These are phyloP conservation scores for Sphyrna mokarran DNA, from an alignment of 2,113 vertebrate species.

Conservation along the genomic window DNA sequence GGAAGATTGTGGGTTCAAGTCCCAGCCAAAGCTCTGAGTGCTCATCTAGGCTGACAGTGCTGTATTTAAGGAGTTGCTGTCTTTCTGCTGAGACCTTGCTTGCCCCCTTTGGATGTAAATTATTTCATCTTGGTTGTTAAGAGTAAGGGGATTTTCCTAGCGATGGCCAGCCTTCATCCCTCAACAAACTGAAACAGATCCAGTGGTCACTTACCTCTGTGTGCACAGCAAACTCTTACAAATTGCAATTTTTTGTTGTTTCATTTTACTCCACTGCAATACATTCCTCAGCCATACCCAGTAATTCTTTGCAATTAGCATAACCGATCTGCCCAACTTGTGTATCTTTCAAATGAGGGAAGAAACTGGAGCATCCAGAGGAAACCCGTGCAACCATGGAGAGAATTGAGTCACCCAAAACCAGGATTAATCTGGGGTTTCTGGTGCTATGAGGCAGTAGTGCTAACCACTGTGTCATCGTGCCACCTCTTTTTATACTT, in stretches of 20 bases:
- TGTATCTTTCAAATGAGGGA: too few species aligned
- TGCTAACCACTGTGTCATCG: too few species aligned
- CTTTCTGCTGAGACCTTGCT: background rate
- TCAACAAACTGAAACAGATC: background rate
- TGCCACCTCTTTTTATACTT: background rate
- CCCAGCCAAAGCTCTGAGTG: background rate
- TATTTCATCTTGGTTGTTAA: background rate
- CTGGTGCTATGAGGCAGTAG: too few species aligned
- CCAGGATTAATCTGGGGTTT: too few species aligned
- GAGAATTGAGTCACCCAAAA: too few species aligned
- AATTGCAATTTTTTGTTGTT: background rate
- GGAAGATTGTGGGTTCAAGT: background rate
- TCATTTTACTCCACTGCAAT: background rate
- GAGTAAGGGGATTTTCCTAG: background rate
- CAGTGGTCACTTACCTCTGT: background rate
- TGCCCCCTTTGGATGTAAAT: background rate
- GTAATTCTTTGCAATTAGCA: too few species aligned
- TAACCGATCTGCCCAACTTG: too few species aligned
- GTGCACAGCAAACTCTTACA: background rate
- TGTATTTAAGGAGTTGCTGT: background rate
- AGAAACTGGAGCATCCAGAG: too few species aligned
- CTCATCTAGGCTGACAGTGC: background rate
- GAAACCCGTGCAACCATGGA: too few species aligned
- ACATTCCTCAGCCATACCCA: too few species aligned
- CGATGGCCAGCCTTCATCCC: background rate